phyloP scores from a whole-genome alignment of 2,888 invertebrate genomes.

The Ischnus inquisitorius region DNA sequence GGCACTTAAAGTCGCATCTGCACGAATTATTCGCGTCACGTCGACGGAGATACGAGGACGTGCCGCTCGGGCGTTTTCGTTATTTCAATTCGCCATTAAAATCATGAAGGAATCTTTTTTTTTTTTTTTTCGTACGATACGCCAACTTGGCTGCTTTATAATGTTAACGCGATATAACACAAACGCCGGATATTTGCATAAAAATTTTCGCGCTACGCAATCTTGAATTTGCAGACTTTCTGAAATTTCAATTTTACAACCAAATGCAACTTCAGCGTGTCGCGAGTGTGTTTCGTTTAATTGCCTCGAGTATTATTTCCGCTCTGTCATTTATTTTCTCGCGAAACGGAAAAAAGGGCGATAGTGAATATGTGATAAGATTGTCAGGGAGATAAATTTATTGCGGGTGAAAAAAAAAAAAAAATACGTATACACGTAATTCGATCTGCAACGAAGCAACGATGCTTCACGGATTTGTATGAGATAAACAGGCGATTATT shows the following conservation, averaged over 20 bases:
- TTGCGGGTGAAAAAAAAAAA: background rate
- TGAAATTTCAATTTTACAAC: background rate
- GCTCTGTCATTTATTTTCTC: background rate
- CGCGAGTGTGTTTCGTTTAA: background rate
- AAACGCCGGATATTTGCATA: background rate
- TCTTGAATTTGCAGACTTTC: background rate
- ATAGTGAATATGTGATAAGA: background rate
- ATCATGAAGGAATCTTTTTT: slow-evolving; percentile 27
- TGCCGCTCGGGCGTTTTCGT: slow-evolving; percentile 55
- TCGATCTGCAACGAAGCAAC: background rate
- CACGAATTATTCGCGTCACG: slow-evolving; percentile 68
- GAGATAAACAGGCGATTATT: slow-evolving; percentile 5
- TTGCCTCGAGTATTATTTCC: background rate
- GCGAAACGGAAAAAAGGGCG: background rate
- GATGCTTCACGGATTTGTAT: background rate
- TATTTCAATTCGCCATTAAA: slow-evolving; percentile 66
- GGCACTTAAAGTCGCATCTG: slow-evolving; percentile 67
- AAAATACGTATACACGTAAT: background rate
- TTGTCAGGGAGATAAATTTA: background rate
- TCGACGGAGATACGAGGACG: slow-evolving; percentile 63
- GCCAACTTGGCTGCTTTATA: slow-evolving; percentile 1
- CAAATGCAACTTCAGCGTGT: background rate
- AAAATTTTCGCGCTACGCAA: background rate
- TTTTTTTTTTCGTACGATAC: slow-evolving; percentile 13
- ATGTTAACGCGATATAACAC: slow-evolving; percentile 18